Conservation (phyloP, 2,888 invertebrate genomes). For the Embidobia sp. region DNA sequence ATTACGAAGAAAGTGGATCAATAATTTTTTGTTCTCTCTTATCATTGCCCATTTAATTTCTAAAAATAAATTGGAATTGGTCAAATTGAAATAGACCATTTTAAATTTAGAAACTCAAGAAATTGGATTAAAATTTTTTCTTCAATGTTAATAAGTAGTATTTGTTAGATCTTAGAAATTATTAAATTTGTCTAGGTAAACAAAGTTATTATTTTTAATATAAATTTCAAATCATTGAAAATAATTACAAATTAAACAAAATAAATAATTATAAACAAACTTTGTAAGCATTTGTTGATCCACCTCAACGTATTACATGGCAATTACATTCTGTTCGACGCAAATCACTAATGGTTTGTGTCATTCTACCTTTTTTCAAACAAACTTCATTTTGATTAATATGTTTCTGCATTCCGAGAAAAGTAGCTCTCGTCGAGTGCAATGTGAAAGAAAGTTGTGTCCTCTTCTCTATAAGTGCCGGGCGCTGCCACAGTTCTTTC, state of each 20-base stretch:
- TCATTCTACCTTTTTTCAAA: not conserved
- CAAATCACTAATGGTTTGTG: slow-evolving; percentile 1
- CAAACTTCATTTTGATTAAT: not conserved
- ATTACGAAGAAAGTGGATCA: slow-evolving; percentile 20
- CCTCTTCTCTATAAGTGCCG: slow-evolving; percentile 74
- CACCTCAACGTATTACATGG: not conserved
- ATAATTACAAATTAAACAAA: too few species aligned
- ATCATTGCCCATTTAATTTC: too few species aligned
- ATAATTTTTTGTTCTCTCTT: slow-evolving; percentile 4
- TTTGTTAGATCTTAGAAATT: too few species aligned
- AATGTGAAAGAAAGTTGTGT: slow-evolving; percentile 35
- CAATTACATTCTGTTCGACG: not conserved
- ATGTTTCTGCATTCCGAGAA: slow-evolving; percentile 11
- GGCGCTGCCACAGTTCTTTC: slow-evolving; percentile 81
- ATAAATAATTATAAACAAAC: too few species aligned
- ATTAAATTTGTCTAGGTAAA: too few species aligned
- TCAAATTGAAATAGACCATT: too few species aligned
- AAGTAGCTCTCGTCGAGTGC: slow-evolving; percentile 32
- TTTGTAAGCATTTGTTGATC: not conserved
- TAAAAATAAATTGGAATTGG: too few species aligned
- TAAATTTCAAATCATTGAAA: not conserved
- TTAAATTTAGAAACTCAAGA: too few species aligned
- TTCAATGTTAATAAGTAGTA: too few species aligned
- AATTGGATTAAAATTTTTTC: too few species aligned
- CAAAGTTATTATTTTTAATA: too few species aligned